A percentile compares a stretch with the other conserved stretches of the same genome.
phyloP scores from a whole-genome alignment of 2,888 invertebrate species.

The Leptodirus hochenwartii region DNA sequence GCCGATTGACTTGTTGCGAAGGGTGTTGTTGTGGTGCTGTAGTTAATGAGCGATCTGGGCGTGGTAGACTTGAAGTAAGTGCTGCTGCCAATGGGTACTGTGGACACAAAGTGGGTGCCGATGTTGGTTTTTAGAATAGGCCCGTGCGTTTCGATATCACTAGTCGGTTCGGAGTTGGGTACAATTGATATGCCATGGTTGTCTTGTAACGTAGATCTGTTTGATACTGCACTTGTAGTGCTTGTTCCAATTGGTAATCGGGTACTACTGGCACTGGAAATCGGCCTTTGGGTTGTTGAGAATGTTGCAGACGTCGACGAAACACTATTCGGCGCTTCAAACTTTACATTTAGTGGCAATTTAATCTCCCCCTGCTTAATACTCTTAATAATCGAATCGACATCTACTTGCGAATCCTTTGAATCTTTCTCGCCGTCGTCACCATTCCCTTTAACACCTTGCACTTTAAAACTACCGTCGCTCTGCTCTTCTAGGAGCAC shows the following conservation, averaged over 20 bases:
- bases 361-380: constrained; percentile 70
- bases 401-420: constrained; percentile 50
- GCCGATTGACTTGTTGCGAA: constrained; percentile 1
- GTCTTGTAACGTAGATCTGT: no score
- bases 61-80: no score
- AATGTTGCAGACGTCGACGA: constrained; percentile 12
- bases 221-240: constrained; percentile 12
- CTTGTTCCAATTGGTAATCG: constrained; percentile 8
- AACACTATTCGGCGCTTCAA: constrained; percentile 5
- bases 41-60: no score
- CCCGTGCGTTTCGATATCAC: neutral
- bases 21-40: no score
- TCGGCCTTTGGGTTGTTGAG: constrained; percentile 12
- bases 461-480: constrained; percentile 70
- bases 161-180: neutral
- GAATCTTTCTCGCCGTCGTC: constrained; percentile 41
- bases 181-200: neutral
- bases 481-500: constrained; percentile 73
- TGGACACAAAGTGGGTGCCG: constrained; percentile 11
- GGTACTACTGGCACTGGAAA: constrained; percentile 8
- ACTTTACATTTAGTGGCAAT: constrained; percentile 36
- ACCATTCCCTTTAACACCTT: constrained; percentile 63
- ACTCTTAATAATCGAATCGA: constrained; percentile 61
- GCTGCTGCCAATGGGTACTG: no score
- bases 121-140: constrained; percentile 11